These are phyloP conservation scores for Idaea aversata DNA, from an alignment of 2,888 invertebrate genomes.

Conservation along the genomic window DNA sequence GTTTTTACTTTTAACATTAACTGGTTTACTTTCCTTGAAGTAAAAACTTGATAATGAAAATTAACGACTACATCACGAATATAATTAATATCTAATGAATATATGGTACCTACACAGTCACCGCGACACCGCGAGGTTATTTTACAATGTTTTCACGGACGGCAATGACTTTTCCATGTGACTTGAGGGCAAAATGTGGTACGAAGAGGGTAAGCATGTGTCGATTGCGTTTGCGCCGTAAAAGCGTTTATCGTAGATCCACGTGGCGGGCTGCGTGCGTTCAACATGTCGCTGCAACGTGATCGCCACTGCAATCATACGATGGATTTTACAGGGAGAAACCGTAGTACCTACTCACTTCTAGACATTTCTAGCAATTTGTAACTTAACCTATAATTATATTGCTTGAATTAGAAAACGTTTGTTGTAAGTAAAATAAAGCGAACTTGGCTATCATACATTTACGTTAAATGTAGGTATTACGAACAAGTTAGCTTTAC, in stretches of 20 bases:
- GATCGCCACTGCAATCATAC: slow-evolving; percentile 37
- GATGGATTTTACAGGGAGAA: slow-evolving; percentile 31
- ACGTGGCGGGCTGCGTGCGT: slow-evolving; percentile 58
- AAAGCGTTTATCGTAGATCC: slow-evolving; percentile 49
- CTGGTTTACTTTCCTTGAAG: too few species aligned
- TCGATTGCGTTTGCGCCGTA: slow-evolving; percentile 45
- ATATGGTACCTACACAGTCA: slow-evolving; percentile 12
- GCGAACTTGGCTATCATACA: too few species aligned
- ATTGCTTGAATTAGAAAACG: too few species aligned
- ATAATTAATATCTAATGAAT: slow-evolving; percentile 8
- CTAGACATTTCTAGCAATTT: neutral
- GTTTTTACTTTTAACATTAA: neutral
- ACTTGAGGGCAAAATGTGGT: slow-evolving; percentile 24
- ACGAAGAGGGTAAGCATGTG: slow-evolving; percentile 38
- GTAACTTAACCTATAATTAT: too few species aligned
- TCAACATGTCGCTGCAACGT: slow-evolving; percentile 49
- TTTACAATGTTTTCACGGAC: slow-evolving; percentile 25
- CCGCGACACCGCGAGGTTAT: slow-evolving; percentile 17
- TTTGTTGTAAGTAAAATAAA: too few species aligned
- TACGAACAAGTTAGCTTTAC: too few species aligned
- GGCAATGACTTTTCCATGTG: slow-evolving; percentile 18
- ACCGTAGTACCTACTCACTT: slow-evolving; percentile 19
- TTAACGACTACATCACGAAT: neutral
- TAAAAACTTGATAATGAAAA: too few species aligned
- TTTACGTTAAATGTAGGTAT: too few species aligned